These are phyloP conservation scores for Saccostrea echinata DNA, from an alignment of 1,140 invertebrate species.

Conservation along the genomic window DNA sequence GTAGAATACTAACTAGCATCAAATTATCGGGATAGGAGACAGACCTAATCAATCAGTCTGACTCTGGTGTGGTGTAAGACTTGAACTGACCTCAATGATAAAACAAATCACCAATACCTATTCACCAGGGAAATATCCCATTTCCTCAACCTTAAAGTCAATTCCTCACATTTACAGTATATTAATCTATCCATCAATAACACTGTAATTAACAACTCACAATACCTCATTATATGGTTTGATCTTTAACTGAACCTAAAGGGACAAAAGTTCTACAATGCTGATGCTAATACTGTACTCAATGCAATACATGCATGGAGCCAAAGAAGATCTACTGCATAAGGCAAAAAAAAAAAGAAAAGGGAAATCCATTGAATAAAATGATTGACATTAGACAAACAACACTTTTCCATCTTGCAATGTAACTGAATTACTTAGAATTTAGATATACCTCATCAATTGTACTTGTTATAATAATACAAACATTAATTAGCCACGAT, in stretches of 20 bases:
- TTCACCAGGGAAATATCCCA: background rate
- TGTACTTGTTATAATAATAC: background rate
- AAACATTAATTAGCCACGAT: background rate
- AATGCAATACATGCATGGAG: too few relatives aligned
- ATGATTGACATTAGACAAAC: too few relatives aligned
- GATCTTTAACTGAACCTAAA: too few relatives aligned
- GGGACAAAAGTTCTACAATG: too few relatives aligned
- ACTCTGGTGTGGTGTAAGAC: background rate
- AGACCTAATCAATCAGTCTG: background rate
- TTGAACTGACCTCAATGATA: background rate
- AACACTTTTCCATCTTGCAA: too few relatives aligned
- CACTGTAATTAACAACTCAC: too few relatives aligned
- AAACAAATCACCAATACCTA: background rate
- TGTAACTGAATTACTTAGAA: background rate
- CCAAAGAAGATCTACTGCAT: too few relatives aligned
- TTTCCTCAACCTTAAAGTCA: background rate
- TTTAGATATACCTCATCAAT: constrained; percentile 17
- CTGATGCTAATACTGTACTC: too few relatives aligned
- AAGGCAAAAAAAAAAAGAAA: too few relatives aligned
- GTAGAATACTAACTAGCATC: constrained; percentile 15
- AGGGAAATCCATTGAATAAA: too few relatives aligned
- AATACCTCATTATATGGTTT: too few relatives aligned
- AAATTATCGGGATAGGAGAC: background rate
- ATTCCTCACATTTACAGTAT: background rate
- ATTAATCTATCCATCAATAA: too few relatives aligned